Base-by-base conservation (phyloP, 2,113 vertebrate genomes). In the Steatornis caripensis region DNA sequence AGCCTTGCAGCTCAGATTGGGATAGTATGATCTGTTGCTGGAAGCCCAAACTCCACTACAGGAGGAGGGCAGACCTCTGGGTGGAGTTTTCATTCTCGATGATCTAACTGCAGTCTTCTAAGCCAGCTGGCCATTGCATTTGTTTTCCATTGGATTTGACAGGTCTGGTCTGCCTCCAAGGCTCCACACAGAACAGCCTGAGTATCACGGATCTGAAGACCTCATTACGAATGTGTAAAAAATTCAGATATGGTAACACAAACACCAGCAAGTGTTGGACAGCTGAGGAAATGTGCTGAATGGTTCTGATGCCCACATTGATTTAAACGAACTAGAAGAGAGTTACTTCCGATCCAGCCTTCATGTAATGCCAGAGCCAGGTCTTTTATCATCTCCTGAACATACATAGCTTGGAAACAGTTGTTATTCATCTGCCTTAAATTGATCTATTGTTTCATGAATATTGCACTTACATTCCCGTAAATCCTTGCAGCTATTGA, bases 71-170 rank as follows among this genome's bases (percentile, higher is more conserved):
- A 94, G 75, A 91, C 20, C 65, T 90, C 68, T 2, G 2, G 75
- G 75, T 62, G 37, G 53, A 88, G 68, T 86, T 90, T 83, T 77
- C 68, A 66, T 66, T 93, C 79, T 43, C 9, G n/a, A 70, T 90
- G 78, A 96, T 77, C 75, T 94, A 96, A 95, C 54, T 77, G 46
- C 51, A 93, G 90, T 75, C 34, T 95, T 70, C 71, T 66, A 83
- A 89, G 87, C 87, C 93, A 96, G 75, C 79, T 93, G 90, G 85
- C 75, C 75, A 70, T 81, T 74, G 66, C 82, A 83, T 74, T 86
- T 80, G 88, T 96, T 96, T 96, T 94, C 92, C 93, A 87, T 81
- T 69, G 46, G 54, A 78, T 92, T 85, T 93, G 87, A 93, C 82
- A 94, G 75, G 82, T 78, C 86, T 96, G 94, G 91, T 91, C 83